Evolutionary conservation across 2,888 invertebrate species (phyloP).

Genomic region (Lithophane socia): DNA sequence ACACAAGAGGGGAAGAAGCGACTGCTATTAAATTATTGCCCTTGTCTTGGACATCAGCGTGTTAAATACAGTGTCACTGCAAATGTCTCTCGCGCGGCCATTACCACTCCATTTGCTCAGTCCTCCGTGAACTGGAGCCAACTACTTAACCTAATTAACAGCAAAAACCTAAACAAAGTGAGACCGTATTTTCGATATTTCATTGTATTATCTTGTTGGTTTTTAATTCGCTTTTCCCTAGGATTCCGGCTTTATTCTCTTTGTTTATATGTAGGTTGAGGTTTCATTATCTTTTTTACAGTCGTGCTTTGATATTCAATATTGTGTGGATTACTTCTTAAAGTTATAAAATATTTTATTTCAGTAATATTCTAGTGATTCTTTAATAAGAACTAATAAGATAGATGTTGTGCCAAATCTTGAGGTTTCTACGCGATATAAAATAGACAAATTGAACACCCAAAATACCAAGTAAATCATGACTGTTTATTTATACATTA

Average conservation of each 20-base stretch:
- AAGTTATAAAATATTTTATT: not conserved
- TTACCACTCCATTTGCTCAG: constrained; percentile 45
- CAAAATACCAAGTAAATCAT: too few species aligned
- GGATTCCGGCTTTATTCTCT: constrained; percentile 17
- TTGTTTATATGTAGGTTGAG: constrained; percentile 1
- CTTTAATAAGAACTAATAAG: too few species aligned
- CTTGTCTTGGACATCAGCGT: not conserved
- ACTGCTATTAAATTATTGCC: not conserved
- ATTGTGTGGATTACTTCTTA: not conserved
- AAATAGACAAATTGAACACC: not conserved
- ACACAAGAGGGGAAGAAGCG: not conserved
- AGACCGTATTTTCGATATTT: constrained; percentile 45
- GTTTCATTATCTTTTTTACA: constrained; percentile 5
- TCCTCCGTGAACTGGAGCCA: constrained; percentile 71
- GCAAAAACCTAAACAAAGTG: constrained; percentile 73
- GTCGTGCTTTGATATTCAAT: not conserved
- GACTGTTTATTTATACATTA: too few species aligned
- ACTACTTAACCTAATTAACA: constrained; percentile 87
- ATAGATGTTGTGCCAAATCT: not conserved
- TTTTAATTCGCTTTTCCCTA: constrained; percentile 25
- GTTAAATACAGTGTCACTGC: not conserved
- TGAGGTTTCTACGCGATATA: too few species aligned
- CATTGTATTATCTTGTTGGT: constrained; percentile 51
- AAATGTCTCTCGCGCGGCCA: not conserved
- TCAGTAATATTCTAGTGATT: too few species aligned